Conservation (phyloP, 2,797 vertebrate genomes). For the Pipistrellus kuhlii region DNA sequence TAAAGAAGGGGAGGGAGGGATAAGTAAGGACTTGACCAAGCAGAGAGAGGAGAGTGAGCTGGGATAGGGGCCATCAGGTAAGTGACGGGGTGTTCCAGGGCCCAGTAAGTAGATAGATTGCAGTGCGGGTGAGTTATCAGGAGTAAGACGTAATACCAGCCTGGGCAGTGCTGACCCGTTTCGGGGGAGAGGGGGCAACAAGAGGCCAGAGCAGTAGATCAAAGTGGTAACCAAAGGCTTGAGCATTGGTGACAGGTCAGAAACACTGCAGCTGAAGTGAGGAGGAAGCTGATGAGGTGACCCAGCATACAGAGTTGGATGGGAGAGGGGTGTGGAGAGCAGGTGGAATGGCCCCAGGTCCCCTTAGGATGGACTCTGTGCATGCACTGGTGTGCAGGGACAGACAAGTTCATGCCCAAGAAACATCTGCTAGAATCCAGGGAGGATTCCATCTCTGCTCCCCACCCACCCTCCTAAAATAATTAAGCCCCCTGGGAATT, state of each 20-base stretch:
- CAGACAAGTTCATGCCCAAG: neutral
- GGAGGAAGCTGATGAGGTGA: neutral
- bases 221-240: neutral
- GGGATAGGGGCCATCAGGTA: neutral
- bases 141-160: neutral
- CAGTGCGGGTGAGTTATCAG: neutral
- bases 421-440: neutral
- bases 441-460: neutral
- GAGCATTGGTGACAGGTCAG: neutral
- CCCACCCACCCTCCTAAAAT: neutral
- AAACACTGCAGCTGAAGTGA: neutral
- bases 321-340: neutral
- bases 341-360: neutral
- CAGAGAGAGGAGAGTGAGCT: neutral
- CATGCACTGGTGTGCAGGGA: neutral
- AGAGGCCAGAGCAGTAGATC: neutral
- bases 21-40: neutral
- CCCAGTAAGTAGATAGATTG: neutral
- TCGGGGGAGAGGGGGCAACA: neutral
- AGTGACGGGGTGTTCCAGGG: neutral
- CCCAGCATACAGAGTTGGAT: neutral
- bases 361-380: neutral
- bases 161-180: neutral
- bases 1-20: neutral
- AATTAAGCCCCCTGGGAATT: neutral